Base-by-base conservation (phyloP, 2,113 vertebrate genomes). In the Pelvicachromis taeniatus region DNA sequence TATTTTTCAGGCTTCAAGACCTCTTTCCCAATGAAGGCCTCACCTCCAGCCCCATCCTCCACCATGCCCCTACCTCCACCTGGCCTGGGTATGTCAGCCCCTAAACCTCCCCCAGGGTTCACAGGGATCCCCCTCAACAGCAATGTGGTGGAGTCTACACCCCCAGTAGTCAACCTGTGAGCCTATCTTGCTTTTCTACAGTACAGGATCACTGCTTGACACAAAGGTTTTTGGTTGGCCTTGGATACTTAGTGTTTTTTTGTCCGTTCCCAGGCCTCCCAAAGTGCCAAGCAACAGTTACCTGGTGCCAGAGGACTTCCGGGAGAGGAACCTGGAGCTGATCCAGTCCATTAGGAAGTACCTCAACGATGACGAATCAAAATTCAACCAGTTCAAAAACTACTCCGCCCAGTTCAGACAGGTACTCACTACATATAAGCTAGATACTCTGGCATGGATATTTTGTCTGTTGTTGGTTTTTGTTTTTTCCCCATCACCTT, bases 341-440 rank as follows among this genome's bases (percentile, higher is more conserved):
- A 99, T 99, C 87, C 97, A 97, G 82, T 99, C 97, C 50, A 99
- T 99, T 87, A 98, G 95, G 85, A 97, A 96, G 79, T 97, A 97
- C 52, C 96, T 99, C 17, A 95, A 97, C 68, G 97, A 98, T 0
- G 97, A 99, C 0, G 97, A 99, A 94, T 96, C 97, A 54, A 96
- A 96, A 91, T 99, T 99, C 94, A 98, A 97, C 91, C 94, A 97
- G 89, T 99, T 99, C 81, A 99, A 98, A 93, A 98, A 96, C 54
- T 97, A 97, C 78, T 99, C 99, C 11, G 97, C 98, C 54, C 97
- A 99, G 85, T 99, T 99, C 95, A 95, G 99, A 96, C 98, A 99
- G 98, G 99, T 99, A 94, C 93, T 31, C 4, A 0, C 21, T 11
- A 14, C 8, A 26, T 33, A 33, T 7, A 26, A 52, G 10, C 16